Evolutionary conservation across 23 tunicate genomes (phyloP), one percentile per base, ranked within the genome.

Genomic region (Halocynthia aurantium): DNA sequence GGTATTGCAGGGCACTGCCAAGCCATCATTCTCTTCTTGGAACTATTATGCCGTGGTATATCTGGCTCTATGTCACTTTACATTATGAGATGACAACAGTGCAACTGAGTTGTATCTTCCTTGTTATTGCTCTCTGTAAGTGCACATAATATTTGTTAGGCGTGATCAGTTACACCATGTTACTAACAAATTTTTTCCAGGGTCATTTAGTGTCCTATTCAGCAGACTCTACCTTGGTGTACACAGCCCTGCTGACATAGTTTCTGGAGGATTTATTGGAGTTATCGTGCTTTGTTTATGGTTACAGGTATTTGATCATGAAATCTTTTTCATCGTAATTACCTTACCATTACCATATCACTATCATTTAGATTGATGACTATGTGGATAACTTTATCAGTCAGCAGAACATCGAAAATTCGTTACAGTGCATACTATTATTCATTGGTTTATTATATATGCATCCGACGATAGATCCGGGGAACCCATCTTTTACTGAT

Each of bases 201-300:
- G 99, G 99, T 96, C 99, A 58, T 90, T 87, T 77, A 87, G 93
- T 22, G 93, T 96, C 65, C 58, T 96, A 83, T 78, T 96, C 6
- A 89, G 96, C 83, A 67, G 99, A 52, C 57, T 96, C 10, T 96
- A 96, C 77, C 79, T 96, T 9, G 99, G 99, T 31, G 97, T 96
- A 7, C 99, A 96, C 75, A 90, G 97, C 63, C 99, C 99, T 18
- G 99, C 99, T 51, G 99, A 96, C 76, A 90, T 96, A 17, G 99
- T 96, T 6, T 85, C 94, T 69, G 99, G 99, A 7, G 99, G 99
- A 9, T 62, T 96, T 63, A 85, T 96, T 9, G 99, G 99, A 20
- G 96, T 93, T 21, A 52, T 96, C 22, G 85, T 96, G 9, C 88
- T 96, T 10, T 87, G 88, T 54, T 12, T 87, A 54, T 96, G 98